Evolutionary conservation across 2,888 invertebrate genomes (phyloP).

Genomic region (Spialia ferax): DNA sequence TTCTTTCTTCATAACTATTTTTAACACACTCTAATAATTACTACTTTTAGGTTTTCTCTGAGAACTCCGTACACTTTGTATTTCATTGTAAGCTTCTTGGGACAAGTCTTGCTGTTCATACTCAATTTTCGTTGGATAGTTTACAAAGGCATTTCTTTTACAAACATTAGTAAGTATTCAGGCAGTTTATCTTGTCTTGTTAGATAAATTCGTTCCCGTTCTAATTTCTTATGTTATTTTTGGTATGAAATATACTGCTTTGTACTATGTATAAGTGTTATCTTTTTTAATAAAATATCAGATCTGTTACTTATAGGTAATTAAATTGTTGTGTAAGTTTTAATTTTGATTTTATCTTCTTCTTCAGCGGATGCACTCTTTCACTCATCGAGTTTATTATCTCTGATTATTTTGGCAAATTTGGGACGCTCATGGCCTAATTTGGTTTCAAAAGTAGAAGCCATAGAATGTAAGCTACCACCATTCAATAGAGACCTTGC

Average conservation of each 20-base stretch:
- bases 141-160: slow-evolving; percentile 52
- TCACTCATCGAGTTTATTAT: slow-evolving; percentile 55
- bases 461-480: slow-evolving; percentile 58
- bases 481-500: slow-evolving; percentile 55
- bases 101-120: slow-evolving; percentile 58
- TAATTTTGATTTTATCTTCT: not conserved
- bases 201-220: too few relatives aligned
- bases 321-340: not conserved
- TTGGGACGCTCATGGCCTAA: slow-evolving; percentile 57
- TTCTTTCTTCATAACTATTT: too few relatives aligned
- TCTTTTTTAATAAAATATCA: too few relatives aligned
- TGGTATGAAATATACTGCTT: not conserved
- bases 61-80: slow-evolving; percentile 56
- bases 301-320: not conserved
- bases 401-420: slow-evolving; percentile 54
- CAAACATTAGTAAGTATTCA: slow-evolving; percentile 61
- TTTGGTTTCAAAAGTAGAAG: slow-evolving; percentile 52
- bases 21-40: too few relatives aligned
- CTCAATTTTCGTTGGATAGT: slow-evolving; percentile 55
- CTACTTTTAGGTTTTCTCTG: slow-evolving; percentile 56
- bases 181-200: too few relatives aligned
- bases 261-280: not conserved
- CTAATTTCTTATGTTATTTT: too few relatives aligned
- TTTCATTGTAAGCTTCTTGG: slow-evolving; percentile 56
- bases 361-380: slow-evolving; percentile 62